phyloP scores from a whole-genome alignment of 2,888 invertebrate genomes.

The Pharmacophagus antenor region DNA sequence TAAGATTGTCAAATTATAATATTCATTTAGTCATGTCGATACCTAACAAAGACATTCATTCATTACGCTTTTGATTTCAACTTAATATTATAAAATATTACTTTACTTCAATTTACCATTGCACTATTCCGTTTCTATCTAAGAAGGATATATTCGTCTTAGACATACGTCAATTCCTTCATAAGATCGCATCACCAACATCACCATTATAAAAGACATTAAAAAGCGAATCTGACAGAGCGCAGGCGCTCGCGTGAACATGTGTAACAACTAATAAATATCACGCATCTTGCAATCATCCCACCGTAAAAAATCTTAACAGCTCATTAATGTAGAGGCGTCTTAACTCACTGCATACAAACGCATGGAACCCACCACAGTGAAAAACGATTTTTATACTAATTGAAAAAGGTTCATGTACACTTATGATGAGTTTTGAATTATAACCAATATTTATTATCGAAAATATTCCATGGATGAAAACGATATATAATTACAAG shows the following conservation, averaged over 20 bases:
- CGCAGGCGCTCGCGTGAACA: conserved; percentile 14
- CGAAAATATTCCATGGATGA: neutral
- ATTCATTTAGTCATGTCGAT: too few species aligned
- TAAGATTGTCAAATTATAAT: too few species aligned
- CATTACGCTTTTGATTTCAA: too few species aligned
- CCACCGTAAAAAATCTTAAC: conserved; percentile 21
- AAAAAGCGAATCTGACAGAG: conserved; percentile 23
- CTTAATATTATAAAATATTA: too few species aligned
- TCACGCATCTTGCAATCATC: conserved; percentile 9
- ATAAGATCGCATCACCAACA: neutral
- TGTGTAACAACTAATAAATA: conserved; percentile 15
- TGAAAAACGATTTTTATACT: neutral
- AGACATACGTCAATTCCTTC: neutral
- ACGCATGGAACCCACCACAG: neutral
- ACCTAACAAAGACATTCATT: too few species aligned
- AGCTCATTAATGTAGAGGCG: conserved; percentile 19
- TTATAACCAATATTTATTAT: neutral
- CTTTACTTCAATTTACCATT: too few species aligned
- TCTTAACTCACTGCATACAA: neutral
- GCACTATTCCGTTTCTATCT: neutral
- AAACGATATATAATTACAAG: conserved; percentile 16
- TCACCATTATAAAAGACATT: conserved; percentile 4
- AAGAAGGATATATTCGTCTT: neutral
- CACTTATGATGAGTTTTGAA: neutral
- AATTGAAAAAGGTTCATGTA: neutral